A percentile compares a stretch with the other conserved stretches of the same genome.
phyloP scores from a whole-genome alignment of 2,113 vertebrate genomes.

The Montifringilla adamsi region DNA sequence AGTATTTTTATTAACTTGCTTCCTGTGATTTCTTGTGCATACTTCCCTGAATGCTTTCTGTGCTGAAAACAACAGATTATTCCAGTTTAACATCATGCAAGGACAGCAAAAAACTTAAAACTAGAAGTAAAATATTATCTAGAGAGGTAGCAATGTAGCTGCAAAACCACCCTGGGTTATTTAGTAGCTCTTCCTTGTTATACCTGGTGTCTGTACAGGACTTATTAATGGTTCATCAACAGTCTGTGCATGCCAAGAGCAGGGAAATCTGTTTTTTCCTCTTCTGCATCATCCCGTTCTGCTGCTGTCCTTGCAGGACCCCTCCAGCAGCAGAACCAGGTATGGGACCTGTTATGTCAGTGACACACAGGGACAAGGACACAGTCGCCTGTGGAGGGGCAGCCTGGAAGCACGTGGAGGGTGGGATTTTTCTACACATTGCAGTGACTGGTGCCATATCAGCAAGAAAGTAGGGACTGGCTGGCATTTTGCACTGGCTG shows the following conservation, averaged over 20 bases:
- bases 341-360: background rate
- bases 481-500: background rate
- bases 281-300: background rate
- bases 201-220: background rate
- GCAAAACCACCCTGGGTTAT: background rate
- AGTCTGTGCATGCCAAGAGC: background rate
- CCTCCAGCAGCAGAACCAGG: background rate
- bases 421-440: background rate
- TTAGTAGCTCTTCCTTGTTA: background rate
- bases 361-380: background rate
- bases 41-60: background rate
- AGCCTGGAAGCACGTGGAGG: fast-evolving
- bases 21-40: background rate
- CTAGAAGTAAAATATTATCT: slow-evolving; percentile 54
- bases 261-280: background rate
- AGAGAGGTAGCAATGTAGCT: background rate
- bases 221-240: background rate
- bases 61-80: background rate
- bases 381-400: fast-evolving
- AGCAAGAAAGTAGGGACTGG: background rate
- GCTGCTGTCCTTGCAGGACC: background rate
- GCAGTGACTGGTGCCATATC: background rate
- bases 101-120: slow-evolving; percentile 21
- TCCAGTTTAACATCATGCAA: background rate
- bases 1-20: background rate